phyloP scores from a whole-genome alignment of 2,113 vertebrate genomes.

The Megaceryle maxima region DNA sequence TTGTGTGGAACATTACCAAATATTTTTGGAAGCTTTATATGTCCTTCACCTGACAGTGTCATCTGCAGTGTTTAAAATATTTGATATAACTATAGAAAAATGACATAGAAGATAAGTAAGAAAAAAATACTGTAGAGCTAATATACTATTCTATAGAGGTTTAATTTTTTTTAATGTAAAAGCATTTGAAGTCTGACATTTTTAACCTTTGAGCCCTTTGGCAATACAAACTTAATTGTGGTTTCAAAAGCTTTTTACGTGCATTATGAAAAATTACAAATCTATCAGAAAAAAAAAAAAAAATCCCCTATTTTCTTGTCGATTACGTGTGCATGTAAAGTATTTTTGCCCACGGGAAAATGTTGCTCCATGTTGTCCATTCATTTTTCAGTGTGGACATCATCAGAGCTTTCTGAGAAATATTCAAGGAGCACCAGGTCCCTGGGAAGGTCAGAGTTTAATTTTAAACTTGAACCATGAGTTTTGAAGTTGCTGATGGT shows the following conservation, averaged over 20 bases:
- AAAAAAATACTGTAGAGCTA: not conserved
- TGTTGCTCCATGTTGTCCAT: not conserved
- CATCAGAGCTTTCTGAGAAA: not conserved
- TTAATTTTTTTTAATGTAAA: not conserved
- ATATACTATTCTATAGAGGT: not conserved
- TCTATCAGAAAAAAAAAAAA: not conserved
- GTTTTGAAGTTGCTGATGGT: not conserved
- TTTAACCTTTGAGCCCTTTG: not conserved
- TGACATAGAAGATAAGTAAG: not conserved
- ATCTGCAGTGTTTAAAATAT: not conserved
- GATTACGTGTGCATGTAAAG: not conserved
- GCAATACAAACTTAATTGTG: not conserved
- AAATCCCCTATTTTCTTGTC: not conserved
- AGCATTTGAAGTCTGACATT: not conserved
- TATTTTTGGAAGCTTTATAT: not conserved
- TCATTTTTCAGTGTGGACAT: not conserved
- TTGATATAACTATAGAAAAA: not conserved
- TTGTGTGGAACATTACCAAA: not conserved
- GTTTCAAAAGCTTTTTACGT: not conserved
- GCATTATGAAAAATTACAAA: not conserved
- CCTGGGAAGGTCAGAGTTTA: not conserved
- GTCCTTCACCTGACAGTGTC: not conserved
- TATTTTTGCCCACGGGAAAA: not conserved
- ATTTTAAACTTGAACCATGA: not conserved
- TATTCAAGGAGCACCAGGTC: not conserved